These are phyloP conservation scores for Arremon aurantiirostris DNA, from an alignment of 2,797 vertebrate genomes.

Conservation along the genomic window DNA sequence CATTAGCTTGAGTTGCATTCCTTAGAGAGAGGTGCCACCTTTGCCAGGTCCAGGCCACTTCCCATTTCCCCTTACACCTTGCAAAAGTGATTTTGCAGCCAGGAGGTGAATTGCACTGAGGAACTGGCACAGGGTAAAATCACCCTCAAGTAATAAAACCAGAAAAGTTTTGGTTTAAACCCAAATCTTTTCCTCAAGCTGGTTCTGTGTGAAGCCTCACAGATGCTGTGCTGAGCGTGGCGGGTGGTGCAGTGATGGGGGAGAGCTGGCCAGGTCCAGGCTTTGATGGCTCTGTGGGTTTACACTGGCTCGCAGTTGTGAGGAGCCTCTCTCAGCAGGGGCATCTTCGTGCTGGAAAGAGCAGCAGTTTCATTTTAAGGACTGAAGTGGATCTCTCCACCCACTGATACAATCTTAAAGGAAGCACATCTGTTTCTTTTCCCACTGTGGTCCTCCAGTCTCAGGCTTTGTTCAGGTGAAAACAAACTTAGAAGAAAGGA, in stretches of 20 bases:
- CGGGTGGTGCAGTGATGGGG: background rate
- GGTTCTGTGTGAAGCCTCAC: background rate
- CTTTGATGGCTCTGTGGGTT: background rate
- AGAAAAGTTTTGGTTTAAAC: background rate
- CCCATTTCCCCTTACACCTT: background rate
- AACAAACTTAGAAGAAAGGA: background rate
- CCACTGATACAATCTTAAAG: background rate
- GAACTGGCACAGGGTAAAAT: background rate
- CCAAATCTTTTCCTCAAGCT: background rate
- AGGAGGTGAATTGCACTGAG: background rate
- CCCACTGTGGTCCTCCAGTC: background rate
- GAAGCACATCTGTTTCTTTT: background rate
- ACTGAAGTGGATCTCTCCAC: background rate
- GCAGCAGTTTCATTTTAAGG: background rate
- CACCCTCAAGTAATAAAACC: accelerated
- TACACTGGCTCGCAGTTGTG: background rate
- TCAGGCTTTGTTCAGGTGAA: background rate
- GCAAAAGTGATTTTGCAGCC: background rate
- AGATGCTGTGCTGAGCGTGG: accelerated
- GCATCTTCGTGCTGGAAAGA: background rate
- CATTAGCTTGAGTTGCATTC: background rate
- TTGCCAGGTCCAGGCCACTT: background rate
- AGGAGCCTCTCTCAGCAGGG: background rate
- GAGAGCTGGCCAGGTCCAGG: background rate
- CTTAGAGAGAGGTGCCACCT: background rate